These are phyloP conservation scores for Halcyon chelicuti DNA, from an alignment of 2,797 vertebrate species.

Conservation along the genomic window DNA sequence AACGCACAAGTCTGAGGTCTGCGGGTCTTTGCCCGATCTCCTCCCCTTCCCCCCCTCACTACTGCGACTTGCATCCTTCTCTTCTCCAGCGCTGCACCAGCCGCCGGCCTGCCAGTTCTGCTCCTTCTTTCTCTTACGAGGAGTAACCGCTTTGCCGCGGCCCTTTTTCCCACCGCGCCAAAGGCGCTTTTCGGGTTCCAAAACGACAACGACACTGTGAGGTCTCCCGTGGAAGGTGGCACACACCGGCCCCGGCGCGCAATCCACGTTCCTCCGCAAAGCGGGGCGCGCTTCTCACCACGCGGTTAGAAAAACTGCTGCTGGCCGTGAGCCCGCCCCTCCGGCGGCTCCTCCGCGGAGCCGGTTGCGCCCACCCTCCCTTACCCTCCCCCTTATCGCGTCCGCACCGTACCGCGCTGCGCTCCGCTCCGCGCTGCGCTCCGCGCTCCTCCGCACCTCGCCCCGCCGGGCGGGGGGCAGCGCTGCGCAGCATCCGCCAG, in stretches of 20 bases:
- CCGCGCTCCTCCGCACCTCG: too few species aligned
- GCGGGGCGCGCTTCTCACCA: fast-evolving
- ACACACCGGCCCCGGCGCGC: fast-evolving
- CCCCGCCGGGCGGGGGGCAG: too few species aligned
- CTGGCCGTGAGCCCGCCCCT: too few species aligned
- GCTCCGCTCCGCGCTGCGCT: too few species aligned
- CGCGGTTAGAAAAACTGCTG: neutral
- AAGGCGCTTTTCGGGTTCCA: neutral
- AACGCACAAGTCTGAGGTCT: neutral
- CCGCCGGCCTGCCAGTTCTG: fast-evolving
- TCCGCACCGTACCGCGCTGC: too few species aligned
- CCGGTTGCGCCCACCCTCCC: too few species aligned
- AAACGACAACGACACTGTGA: too few species aligned
- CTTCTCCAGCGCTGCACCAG: too few species aligned
- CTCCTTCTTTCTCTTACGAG: neutral
- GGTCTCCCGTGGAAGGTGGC: too few species aligned
- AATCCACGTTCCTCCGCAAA: fast-evolving
- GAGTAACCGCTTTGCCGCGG: fast-evolving
- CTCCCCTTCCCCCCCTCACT: neutral
- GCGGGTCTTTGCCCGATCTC: fast-evolving
- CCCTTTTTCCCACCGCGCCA: neutral
- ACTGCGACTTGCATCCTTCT: fast-evolving
- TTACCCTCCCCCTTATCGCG: too few species aligned
- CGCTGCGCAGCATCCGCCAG: too few species aligned
- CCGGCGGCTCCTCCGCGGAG: too few species aligned